Evolutionary conservation across 2,888 invertebrate genomes (phyloP), one percentile per base, ranked within the genome.

Genomic region (Atethmia centrago): DNA sequence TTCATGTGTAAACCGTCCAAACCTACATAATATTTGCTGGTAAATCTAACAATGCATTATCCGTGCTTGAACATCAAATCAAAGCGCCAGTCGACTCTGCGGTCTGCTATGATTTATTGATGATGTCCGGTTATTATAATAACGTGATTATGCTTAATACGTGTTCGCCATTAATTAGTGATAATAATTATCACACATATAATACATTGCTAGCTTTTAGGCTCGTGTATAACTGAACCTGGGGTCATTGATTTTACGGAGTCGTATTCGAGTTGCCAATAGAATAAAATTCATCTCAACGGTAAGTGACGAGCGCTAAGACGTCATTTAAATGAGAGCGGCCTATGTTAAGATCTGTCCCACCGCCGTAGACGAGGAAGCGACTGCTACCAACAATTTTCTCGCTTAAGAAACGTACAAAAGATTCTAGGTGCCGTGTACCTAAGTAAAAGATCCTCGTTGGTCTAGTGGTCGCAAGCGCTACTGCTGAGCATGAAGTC

Each of bases 131-230:
- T 56, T 76, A 65, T 61, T 36, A 64, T 40, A 59, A 71, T n/a
- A 45, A 63, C 47, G 14, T 49, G 62, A 82, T 80, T 67, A 71
- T 63, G 49, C 53, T 42, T 70, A 63, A 82, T 70, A 53, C 47
- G 53, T 49, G 19, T 71, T 77, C 16, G 16, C 71, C 82, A 71
- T 62, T 71, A 77, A 82, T 82, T 67, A 77, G 56, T 58, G 63
- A 47, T 59, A 66, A 66, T 66, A 70, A 58, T 77, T 71, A 63
- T 49, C 42, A 49, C 65, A 49, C 47, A 56, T 62, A 61, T 19
- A 70, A 70, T 55, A 71, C 14, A 51, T 36, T 56, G n/a, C 16
- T 47, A 53, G 71, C 25, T 58, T 47, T 81, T 42, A 56, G 47
- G 28, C 7, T 42, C 16, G 40, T 47, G 25, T 80, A 12, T 16